Conservation (phyloP, 2,113 vertebrate genomes). For the Ranitomeya variabilis region DNA sequence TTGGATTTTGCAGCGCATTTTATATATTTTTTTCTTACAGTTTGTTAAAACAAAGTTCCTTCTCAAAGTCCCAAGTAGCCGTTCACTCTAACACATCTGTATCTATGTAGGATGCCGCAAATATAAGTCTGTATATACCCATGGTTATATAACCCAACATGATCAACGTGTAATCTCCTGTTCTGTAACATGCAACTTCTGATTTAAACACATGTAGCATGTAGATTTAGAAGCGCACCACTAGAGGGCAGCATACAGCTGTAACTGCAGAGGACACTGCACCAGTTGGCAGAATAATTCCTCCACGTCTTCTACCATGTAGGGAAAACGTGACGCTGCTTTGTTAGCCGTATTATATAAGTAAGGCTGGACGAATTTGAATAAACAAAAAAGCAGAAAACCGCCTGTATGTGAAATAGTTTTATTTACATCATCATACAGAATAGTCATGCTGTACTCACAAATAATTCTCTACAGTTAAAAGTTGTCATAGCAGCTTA, state of each 20-base stretch:
- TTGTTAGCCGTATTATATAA: no score
- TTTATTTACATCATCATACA: constrained; percentile 54
- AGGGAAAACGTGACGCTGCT: no score
- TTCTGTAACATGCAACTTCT: background rate
- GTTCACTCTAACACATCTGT: no score
- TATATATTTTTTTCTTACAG: no score
- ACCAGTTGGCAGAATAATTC: background rate
- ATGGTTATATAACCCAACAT: background rate
- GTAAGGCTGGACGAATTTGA: no score
- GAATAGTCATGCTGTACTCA: constrained; percentile 36
- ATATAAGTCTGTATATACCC: background rate
- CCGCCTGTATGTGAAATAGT: constrained; percentile 30
- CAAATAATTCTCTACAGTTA: constrained; percentile 40
- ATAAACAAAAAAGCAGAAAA: no score
- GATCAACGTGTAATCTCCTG: background rate
- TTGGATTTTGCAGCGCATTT: no score
- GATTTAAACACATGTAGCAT: background rate
- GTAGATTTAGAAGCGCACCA: background rate
- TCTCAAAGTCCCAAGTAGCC: no score
- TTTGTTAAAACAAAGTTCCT: background rate
- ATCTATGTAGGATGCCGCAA: no score
- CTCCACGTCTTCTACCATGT: no score
- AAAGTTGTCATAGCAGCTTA: constrained; percentile 47
- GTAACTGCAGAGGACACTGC: background rate
- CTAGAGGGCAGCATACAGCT: background rate